Percentiles rank a stretch among this genome's conserved stretches.
Conservation (phyloP, 2,888 invertebrate species). For the Drosophila kuntzei region DNA sequence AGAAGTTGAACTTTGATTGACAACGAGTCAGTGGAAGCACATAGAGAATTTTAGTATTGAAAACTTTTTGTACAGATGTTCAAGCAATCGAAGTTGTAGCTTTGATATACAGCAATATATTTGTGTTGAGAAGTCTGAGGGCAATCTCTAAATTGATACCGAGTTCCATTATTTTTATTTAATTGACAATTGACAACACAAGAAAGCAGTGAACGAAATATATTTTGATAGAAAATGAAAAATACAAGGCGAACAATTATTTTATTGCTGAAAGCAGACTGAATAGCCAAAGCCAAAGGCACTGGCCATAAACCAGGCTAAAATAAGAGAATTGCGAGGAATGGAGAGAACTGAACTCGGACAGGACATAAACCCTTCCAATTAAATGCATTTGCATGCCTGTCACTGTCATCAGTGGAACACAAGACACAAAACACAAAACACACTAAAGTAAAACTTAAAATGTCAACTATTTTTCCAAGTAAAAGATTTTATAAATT, state of each 20-base stretch:
- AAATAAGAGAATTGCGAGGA: background rate
- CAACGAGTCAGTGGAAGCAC: constrained; percentile 11
- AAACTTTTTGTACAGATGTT: constrained; percentile 5
- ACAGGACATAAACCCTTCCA: constrained; percentile 53
- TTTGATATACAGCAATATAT: constrained; percentile 4
- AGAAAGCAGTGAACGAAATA: constrained; percentile 29
- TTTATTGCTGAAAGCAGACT: constrained; percentile 31
- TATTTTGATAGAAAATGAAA: constrained; percentile 41
- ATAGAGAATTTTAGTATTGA: background rate
- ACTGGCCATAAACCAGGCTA: constrained; percentile 20
- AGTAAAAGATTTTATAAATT: constrained; percentile 44
- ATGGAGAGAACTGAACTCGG: background rate
- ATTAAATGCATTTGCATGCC: constrained; percentile 78
- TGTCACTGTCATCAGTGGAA: constrained; percentile 71
- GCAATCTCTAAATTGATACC: constrained; percentile 25
- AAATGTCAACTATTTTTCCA: constrained; percentile 74
- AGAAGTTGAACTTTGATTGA: constrained; percentile 40
- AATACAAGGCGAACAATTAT: constrained; percentile 39
- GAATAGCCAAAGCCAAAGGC: constrained; percentile 30
- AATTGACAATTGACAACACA: constrained; percentile 54
- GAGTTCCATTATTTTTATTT: constrained; percentile 39
- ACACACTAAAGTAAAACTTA: constrained; percentile 55
- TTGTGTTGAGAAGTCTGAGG: constrained; percentile 14
- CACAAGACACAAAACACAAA: constrained; percentile 25
- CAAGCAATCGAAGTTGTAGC: constrained; percentile 3